Evolutionary conservation across 2,797 vertebrate genomes (phyloP).

Genomic region (Leptodactylus fallax): DNA sequence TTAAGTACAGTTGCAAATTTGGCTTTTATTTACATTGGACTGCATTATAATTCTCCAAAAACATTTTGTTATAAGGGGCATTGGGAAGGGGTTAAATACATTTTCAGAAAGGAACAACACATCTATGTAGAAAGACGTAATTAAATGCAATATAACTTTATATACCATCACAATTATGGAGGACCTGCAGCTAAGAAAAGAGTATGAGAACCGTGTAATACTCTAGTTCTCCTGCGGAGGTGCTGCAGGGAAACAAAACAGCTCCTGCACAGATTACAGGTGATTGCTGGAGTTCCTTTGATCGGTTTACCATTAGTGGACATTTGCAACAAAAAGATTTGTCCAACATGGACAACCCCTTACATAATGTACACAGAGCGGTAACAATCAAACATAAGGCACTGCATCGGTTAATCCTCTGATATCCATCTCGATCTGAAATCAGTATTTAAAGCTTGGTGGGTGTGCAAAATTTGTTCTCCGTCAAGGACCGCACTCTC

Average conservation of each 20-base stretch:
- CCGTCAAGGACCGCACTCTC: background rate
- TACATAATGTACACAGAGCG: background rate
- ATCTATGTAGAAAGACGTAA: too few relatives aligned
- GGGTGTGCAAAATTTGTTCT: constrained; percentile 1
- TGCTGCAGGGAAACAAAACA: background rate
- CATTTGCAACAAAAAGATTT: background rate
- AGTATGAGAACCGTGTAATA: too few relatives aligned
- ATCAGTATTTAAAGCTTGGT: constrained; percentile 25
- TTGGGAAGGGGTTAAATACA: too few relatives aligned
- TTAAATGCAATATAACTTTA: too few relatives aligned
- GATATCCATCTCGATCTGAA: background rate
- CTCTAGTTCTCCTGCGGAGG: too few relatives aligned
- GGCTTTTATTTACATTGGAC: too few relatives aligned
- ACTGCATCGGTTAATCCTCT: background rate
- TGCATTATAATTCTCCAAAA: too few relatives aligned
- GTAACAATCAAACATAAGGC: background rate
- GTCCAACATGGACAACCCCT: background rate
- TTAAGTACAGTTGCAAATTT: too few relatives aligned
- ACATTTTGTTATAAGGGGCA: too few relatives aligned
- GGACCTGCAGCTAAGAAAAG: too few relatives aligned
- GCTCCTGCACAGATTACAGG: background rate
- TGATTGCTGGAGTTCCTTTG: background rate
- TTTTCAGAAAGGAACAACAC: too few relatives aligned
- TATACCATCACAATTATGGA: too few relatives aligned
- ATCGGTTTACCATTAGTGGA: background rate